Evolutionary conservation across 2,797 vertebrate species (phyloP).

Genomic region (Poeciliopsis presidionis): DNA sequence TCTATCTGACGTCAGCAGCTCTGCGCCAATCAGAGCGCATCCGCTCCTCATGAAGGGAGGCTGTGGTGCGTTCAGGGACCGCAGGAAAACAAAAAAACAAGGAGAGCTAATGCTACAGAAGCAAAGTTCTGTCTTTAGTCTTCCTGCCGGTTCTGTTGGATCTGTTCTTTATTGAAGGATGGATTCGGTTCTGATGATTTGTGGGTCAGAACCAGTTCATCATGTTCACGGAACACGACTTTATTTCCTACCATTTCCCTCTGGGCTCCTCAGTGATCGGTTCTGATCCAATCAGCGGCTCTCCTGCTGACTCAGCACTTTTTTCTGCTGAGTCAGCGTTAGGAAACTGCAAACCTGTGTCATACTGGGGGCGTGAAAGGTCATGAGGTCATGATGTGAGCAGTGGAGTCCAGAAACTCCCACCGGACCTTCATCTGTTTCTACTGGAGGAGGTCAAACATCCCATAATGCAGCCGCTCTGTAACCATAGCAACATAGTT

Average conservation of each 20-base stretch:
- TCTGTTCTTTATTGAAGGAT: neutral
- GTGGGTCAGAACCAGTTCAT: neutral
- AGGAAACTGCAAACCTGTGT: neutral
- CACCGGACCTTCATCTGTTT: no score
- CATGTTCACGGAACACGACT: neutral
- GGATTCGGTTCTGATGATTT: neutral
- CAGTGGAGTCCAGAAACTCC: neutral
- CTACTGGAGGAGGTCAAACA: neutral
- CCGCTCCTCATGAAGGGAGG: neutral
- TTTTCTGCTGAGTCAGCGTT: neutral
- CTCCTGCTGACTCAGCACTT: slow-evolving; percentile 4
- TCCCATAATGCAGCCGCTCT: neutral
- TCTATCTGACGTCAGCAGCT: neutral
- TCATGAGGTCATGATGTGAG: no score
- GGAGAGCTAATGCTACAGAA: no score
- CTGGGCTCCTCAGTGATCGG: neutral
- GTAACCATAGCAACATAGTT: neutral
- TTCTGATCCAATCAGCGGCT: neutral
- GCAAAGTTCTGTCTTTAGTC: neutral
- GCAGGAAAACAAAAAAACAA: neutral
- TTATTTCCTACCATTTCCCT: no score
- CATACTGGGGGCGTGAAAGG: neutral
- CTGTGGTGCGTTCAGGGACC: slow-evolving; percentile 17
- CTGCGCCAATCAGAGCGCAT: slow-evolving; percentile 37
- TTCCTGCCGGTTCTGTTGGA: neutral